Base-by-base conservation (phyloP, 2,888 invertebrate genomes). In the Drosophila cognata region DNA sequence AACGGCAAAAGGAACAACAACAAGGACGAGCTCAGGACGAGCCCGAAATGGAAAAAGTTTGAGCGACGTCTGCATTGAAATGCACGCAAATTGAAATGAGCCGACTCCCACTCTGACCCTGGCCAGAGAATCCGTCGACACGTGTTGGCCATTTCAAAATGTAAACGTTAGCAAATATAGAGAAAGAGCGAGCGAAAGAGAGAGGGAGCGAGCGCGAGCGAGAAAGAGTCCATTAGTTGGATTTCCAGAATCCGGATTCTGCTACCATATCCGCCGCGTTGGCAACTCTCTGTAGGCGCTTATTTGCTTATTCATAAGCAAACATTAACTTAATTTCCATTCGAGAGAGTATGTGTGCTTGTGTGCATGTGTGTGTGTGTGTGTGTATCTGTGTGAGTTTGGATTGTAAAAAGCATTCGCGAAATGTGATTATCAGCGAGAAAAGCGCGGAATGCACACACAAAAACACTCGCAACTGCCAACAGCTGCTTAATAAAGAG, bases 221-320 rank as follows among this genome's bases (percentile, higher is more conserved):
- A 18, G 38, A 11, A 33, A 0, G 71, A 71, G 87, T 84, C 87
- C 89, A 84, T 87, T 84, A 87, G 87, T 70, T 53, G 77, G 55
- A 55, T 57, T 53, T 55, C 53, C 63, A 38, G 75, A 73, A 66
- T 58, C 57, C 25, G 53, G 53, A 82, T 52, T 65, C 43, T 53
- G 63, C 55, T 33, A 55, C 46, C 57, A 66, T 50, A 74, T 77
- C 68, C 65, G 57, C 63, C 56, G 66, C 52, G 46, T 72, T 72
- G 61, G 60, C 77, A 71, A 46, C 46, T 66, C 76, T 60, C 83
- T 80, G 80, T 84, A 87, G 84, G 89, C 86, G 82, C 79, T 89
- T 91, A 88, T 92, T 92, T 92, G 90, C 89, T 91, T 92, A 91
- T 92, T 92, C 92, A 91, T 92, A 92, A 91, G 91, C 91, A 91